These are phyloP conservation scores for Halictus ligatus DNA, from an alignment of 2,888 invertebrate genomes.

Conservation along the genomic window DNA sequence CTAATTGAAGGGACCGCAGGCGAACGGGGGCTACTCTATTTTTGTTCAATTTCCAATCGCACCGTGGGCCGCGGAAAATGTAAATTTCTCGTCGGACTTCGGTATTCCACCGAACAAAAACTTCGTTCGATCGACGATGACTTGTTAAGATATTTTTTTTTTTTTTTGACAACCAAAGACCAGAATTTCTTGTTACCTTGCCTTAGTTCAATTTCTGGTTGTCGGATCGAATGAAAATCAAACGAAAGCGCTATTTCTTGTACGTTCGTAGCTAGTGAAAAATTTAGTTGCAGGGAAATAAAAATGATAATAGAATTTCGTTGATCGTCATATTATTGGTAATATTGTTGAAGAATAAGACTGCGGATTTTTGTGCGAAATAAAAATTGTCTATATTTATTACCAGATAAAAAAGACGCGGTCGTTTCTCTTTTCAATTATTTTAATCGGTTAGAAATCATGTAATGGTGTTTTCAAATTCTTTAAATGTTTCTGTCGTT, in stretches of 20 bases:
- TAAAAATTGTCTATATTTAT: not conserved
- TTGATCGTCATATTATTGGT: too few species aligned
- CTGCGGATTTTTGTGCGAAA: too few species aligned
- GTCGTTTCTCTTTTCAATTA: not conserved
- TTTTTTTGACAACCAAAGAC: too few species aligned
- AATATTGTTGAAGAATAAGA: too few species aligned
- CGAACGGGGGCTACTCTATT: constrained; percentile 26
- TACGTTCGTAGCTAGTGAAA: too few species aligned
- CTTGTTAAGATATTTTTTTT: not conserved
- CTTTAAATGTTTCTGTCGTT: not conserved
- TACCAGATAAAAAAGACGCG: too few species aligned
- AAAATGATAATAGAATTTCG: too few species aligned
- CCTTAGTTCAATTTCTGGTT: not conserved
- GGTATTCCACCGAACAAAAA: not conserved
- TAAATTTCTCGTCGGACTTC: not conserved
- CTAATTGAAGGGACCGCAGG: constrained; percentile 38
- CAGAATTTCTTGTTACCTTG: not conserved
- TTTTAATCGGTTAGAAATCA: not conserved
- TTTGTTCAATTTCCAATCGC: constrained; percentile 50
- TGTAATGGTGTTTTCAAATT: not conserved
- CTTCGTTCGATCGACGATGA: not conserved
- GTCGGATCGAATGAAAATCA: not conserved
- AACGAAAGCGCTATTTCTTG: not conserved
- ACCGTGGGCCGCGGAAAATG: constrained; percentile 1
- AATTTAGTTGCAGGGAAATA: too few species aligned